Conservation (phyloP, 1,140 invertebrate species). For the Hormaphis cornu region DNA sequence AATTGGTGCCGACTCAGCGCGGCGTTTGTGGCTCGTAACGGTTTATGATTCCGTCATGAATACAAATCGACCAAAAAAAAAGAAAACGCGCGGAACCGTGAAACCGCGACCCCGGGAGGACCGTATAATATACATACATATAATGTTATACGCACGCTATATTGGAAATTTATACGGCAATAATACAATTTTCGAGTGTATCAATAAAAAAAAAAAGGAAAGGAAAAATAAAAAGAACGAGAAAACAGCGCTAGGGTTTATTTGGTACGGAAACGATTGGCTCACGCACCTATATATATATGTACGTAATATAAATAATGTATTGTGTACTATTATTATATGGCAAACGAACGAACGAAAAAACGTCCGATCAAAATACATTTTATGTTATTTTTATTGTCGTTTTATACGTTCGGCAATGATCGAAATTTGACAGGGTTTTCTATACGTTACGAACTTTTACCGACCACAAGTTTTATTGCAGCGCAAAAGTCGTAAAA, state of each 20-base stretch:
- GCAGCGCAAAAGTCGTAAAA: constrained; percentile 9
- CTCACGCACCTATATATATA: neutral
- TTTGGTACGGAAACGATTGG: constrained; percentile 29
- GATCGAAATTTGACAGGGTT: constrained; percentile 28
- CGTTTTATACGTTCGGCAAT: constrained; percentile 20
- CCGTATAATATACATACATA: no score
- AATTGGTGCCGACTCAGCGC: neutral
- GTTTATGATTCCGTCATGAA: constrained; percentile 13
- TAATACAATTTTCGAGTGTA: constrained; percentile 27
- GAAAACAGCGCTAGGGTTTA: constrained; percentile 11
- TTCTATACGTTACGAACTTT: constrained; percentile 21
- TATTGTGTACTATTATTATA: neutral
- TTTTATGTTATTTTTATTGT: constrained; percentile 29
- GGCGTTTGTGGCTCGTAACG: neutral
- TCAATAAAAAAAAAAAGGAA: constrained; percentile 18
- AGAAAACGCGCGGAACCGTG: neutral
- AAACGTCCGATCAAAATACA: neutral
- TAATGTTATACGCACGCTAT: no score
- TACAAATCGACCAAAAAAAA: constrained; percentile 21
- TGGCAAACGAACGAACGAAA: neutral
- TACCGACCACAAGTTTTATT: constrained; percentile 18
- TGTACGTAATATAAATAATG: neutral
- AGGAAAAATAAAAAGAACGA: neutral
- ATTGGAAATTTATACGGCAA: constrained; percentile 27
- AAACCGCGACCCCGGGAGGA: neutral